phyloP scores from a whole-genome alignment of 2,797 vertebrate species.

The Perodicticus potto region DNA sequence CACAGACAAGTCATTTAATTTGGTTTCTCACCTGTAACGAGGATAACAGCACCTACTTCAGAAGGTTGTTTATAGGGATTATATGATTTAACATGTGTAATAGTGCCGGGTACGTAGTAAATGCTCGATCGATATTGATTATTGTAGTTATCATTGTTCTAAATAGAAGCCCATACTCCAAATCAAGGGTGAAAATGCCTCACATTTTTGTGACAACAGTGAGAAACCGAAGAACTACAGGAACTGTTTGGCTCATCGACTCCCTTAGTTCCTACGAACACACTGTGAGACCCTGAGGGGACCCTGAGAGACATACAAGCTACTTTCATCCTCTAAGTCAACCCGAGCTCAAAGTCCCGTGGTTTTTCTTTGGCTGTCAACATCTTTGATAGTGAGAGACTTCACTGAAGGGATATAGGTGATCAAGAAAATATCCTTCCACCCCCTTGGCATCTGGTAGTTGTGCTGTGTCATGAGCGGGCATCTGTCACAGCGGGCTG shows the following conservation, averaged over 20 bases:
- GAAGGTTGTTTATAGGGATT: background rate
- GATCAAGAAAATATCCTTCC: background rate
- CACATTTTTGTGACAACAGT: background rate
- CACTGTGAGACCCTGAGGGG: background rate
- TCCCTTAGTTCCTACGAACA: background rate
- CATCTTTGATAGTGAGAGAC: background rate
- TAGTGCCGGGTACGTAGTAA: background rate
- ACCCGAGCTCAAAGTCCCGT: background rate
- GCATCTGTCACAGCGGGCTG: background rate
- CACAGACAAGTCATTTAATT: background rate
- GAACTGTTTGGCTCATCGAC: background rate
- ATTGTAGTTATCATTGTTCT: background rate
- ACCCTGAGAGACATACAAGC: background rate
- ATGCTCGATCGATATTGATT: background rate
- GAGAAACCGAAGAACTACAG: background rate
- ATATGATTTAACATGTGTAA: background rate
- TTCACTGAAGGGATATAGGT: background rate
- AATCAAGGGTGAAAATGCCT: background rate
- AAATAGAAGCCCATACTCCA: background rate
- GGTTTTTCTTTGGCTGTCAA: background rate
- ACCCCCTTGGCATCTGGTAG: constrained; percentile 5
- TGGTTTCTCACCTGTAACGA: background rate
- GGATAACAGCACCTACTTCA: background rate
- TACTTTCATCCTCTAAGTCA: background rate
- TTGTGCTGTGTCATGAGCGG: background rate